Evolutionary conservation across 2,113 vertebrate species (phyloP).

Genomic region (Malurus melanocephalus): DNA sequence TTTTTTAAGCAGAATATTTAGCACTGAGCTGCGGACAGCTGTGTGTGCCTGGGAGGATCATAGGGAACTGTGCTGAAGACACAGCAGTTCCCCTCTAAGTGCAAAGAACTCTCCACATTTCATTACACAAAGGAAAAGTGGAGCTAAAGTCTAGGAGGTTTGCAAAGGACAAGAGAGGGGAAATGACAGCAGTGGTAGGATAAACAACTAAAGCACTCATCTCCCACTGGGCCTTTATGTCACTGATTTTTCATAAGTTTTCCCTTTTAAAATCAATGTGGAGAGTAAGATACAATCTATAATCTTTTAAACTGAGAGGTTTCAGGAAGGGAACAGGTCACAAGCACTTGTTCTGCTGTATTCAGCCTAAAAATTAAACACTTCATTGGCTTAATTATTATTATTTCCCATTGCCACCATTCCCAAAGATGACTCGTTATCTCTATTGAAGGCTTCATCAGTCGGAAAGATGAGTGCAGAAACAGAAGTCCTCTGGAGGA

Average conservation of each 20-base stretch:
- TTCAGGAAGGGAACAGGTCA: not conserved
- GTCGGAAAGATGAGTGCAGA: not conserved
- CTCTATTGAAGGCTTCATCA: not conserved
- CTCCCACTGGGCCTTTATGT: not conserved
- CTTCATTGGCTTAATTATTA: not conserved
- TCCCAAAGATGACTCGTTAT: conserved; percentile 10
- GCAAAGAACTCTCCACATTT: not conserved
- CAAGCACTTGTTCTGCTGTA: not conserved
- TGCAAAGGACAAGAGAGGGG: not conserved
- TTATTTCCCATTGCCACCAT: not conserved
- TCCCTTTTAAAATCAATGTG: not conserved
- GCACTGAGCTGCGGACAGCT: not conserved
- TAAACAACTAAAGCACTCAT: not conserved
- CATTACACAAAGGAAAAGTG: not conserved
- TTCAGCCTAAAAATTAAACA: not conserved
- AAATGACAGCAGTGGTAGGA: not conserved
- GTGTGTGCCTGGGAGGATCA: not conserved
- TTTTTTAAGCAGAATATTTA: not conserved
- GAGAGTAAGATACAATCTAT: not conserved
- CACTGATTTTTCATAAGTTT: not conserved
- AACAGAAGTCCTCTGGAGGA: conserved; percentile 9
- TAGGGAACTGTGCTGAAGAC: not conserved
- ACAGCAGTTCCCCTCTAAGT: not conserved
- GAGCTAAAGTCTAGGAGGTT: not conserved
- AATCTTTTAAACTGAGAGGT: not conserved